Conservation (phyloP, 1,140 invertebrate genomes). For the Drosophila subobscura region DNA sequence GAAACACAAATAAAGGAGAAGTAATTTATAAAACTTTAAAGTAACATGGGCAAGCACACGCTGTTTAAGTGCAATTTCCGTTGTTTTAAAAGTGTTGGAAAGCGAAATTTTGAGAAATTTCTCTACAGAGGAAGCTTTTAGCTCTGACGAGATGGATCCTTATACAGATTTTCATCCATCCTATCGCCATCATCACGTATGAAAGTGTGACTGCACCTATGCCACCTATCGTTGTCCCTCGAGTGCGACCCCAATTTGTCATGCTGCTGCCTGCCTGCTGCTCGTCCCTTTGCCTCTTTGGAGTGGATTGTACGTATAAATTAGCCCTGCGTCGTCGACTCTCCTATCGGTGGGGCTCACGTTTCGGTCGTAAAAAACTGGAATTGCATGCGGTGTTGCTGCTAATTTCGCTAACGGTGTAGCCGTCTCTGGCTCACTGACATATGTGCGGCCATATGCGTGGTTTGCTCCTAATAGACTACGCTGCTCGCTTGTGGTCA, state of each 20-base stretch:
- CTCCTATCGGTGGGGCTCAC: slow-evolving; percentile 36
- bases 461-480: slow-evolving; percentile 11
- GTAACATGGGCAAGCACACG: too few species aligned
- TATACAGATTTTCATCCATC: too few species aligned
- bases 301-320: slow-evolving; percentile 17
- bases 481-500: slow-evolving; percentile 13
- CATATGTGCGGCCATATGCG: slow-evolving; percentile 20
- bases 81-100: too few species aligned
- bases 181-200: too few species aligned
- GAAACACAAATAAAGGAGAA: background rate
- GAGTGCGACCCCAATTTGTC: slow-evolving; percentile 4
- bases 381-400: slow-evolving; percentile 45
- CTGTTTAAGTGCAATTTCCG: too few species aligned
- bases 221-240: slow-evolving; percentile 4
- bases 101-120: too few species aligned
- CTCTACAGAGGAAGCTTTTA: too few species aligned
- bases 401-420: slow-evolving; percentile 43
- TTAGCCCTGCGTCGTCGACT: slow-evolving; percentile 17
- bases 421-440: slow-evolving; percentile 9
- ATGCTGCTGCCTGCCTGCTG: background rate
- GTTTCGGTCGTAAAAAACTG: slow-evolving; percentile 47
- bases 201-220: background rate
- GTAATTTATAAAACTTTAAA: background rate
- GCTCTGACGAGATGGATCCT: too few species aligned
- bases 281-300: slow-evolving; percentile 1